Evolutionary conservation across 2,113 vertebrate genomes (phyloP), one percentile per base, ranked within the genome.

Genomic region (Corydoras maculifer): DNA sequence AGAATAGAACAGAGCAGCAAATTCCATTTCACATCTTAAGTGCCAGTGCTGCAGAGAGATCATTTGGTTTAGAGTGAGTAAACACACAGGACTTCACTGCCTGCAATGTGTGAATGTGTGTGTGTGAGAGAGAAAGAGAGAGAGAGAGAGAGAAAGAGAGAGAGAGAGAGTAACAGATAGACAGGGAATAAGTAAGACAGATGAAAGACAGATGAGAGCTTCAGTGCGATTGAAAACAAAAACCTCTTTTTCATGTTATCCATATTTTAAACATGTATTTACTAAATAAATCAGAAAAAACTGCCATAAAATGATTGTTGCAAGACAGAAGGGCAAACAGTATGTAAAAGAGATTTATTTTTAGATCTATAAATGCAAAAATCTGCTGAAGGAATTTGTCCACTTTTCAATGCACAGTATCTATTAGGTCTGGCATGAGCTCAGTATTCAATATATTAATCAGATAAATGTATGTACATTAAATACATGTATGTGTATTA

Each of bases 21-120:
- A 97, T 96, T 93, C 93, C 90, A 96, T 97, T 94, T 96, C 93
- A 90, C 94, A 92, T 95, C 93, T 95, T 94, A 96, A 95, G 96
- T 96, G 93, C 94, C 94, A 76, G 94, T 93, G 88, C 93, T 91
- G 89, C 91, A 89, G 91, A 93, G 91, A 97, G 92, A 97, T 93
- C 94, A 94, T 97, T 97, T 96, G 92, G 93, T 91, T 94, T 90
- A 92, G 91, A 92, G 90, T 94, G 91, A 85, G 93, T 93, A 97
- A 97, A 97, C 93, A 96, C 86, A 90, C 85, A 88, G 85, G 89
- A 91, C 89, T 92, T 92, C 92, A 94, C 97, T 91, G 90, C 91
- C 96, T 93, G 93, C 92, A 91, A 92, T 92, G 93, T 43, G 35
- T 43, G 35, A 43, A 8, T 5, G 68, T 61, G 68, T 66, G 74